phyloP scores from a whole-genome alignment of 2,797 vertebrate species.

The Enteromius mattozi region DNA sequence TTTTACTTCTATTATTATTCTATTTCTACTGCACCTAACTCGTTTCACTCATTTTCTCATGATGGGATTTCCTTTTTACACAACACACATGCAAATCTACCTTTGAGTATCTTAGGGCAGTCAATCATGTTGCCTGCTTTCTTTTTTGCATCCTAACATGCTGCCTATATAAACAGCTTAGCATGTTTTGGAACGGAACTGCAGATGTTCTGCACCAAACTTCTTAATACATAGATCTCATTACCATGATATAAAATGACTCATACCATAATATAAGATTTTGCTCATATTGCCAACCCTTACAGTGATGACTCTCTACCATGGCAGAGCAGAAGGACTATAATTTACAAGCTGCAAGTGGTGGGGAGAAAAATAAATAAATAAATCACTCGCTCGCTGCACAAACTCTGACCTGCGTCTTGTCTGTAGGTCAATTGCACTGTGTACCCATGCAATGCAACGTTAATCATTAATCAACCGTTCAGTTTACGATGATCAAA shows the following conservation, averaged over 20 bases:
- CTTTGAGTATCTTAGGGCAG: background rate
- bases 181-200: background rate
- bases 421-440: constrained; percentile 1
- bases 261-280: background rate
- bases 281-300: background rate
- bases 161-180: background rate
- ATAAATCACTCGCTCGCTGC: background rate
- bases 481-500: constrained; percentile 38
- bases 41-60: background rate
- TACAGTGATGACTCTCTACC: background rate
- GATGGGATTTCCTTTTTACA: background rate
- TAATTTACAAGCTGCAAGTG: background rate
- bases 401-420: constrained; percentile 2
- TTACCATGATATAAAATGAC: background rate
- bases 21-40: background rate
- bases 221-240: background rate
- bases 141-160: background rate
- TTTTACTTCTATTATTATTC: background rate
- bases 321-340: background rate
- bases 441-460: background rate
- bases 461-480: constrained; percentile 29
- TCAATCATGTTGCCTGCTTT: background rate
- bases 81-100: background rate
- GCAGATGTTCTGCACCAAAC: background rate
- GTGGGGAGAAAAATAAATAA: background rate